Evolutionary conservation across 2,113 vertebrate genomes (phyloP).

Genomic region (Calyptommatus sinebrachiatus): DNA sequence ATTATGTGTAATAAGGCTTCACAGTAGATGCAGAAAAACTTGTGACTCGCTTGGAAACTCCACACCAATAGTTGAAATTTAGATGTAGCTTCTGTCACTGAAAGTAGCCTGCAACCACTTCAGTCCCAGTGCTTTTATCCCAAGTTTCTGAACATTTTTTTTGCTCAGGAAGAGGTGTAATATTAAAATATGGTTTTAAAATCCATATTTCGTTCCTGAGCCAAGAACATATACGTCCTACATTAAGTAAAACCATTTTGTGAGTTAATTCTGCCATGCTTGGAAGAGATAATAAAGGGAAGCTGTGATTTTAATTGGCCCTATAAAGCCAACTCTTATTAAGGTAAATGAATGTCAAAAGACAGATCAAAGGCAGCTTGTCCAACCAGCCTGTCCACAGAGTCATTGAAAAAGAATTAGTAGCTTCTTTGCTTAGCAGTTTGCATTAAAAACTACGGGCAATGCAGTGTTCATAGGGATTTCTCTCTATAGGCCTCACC

Average conservation of each 20-base stretch:
- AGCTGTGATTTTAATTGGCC: conserved; percentile 48
- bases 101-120: conserved; percentile 10
- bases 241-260: conserved; percentile 34
- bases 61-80: too few species aligned
- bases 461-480: conserved; percentile 3
- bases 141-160: conserved; percentile 28
- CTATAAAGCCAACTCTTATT: conserved; percentile 42
- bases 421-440: conserved; percentile 19
- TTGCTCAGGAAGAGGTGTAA: conserved; percentile 23
- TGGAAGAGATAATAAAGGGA: conserved; percentile 40
- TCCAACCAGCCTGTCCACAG: conserved; percentile 11
- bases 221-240: conserved; percentile 25
- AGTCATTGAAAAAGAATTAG: conserved; percentile 27
- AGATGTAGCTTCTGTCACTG: too few species aligned
- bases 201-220: conserved; percentile 22
- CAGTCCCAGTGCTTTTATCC: not conserved
- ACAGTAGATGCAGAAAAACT: too few species aligned
- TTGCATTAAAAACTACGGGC: conserved; percentile 6
- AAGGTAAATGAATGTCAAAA: conserved; percentile 45
- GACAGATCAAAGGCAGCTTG: conserved; percentile 54
- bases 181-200: conserved; percentile 29
- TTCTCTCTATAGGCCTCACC: conserved; percentile 1
- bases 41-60: too few species aligned
- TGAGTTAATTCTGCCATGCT: conserved; percentile 22
- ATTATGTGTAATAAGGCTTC: too few species aligned